Conservation (phyloP, 1,140 invertebrate species). For the Druon quercuslanigerum region DNA sequence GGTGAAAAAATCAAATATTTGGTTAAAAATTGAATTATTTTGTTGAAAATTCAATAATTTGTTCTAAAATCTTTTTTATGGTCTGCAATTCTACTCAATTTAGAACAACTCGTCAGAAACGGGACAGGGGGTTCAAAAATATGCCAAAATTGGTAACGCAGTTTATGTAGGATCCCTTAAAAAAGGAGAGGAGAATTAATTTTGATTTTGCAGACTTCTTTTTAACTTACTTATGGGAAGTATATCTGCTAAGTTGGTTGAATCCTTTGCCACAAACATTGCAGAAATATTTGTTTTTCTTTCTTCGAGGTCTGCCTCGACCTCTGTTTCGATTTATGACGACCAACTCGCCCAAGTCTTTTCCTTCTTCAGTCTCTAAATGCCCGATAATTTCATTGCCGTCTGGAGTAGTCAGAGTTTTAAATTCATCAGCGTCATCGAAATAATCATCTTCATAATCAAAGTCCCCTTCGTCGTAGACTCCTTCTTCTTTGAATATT, state of each 20-base stretch:
- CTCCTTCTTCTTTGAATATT: conserved; percentile 84
- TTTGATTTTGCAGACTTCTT: not conserved
- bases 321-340: conserved; percentile 78
- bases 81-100: no score
- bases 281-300: conserved; percentile 75
- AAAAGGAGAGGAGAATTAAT: not conserved
- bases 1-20: no score
- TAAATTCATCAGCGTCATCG: conserved; percentile 52
- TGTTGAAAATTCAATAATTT: no score
- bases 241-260: conserved; percentile 74
- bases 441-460: conserved; percentile 56
- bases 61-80: no score
- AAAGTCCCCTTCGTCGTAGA: conserved; percentile 80
- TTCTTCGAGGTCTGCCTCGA: conserved; percentile 73
- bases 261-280: conserved; percentile 77
- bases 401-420: conserved; percentile 53
- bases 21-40: no score
- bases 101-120: no score
- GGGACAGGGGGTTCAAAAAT: no score
- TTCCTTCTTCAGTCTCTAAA: conserved; percentile 78
- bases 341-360: conserved; percentile 79
- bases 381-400: conserved; percentile 80
- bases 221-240: conserved; percentile 69
- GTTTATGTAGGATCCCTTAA: no score
- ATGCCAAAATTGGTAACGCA: no score